phyloP scores from a whole-genome alignment of 2,113 vertebrate species.

The Phoxinus phoxinus region DNA sequence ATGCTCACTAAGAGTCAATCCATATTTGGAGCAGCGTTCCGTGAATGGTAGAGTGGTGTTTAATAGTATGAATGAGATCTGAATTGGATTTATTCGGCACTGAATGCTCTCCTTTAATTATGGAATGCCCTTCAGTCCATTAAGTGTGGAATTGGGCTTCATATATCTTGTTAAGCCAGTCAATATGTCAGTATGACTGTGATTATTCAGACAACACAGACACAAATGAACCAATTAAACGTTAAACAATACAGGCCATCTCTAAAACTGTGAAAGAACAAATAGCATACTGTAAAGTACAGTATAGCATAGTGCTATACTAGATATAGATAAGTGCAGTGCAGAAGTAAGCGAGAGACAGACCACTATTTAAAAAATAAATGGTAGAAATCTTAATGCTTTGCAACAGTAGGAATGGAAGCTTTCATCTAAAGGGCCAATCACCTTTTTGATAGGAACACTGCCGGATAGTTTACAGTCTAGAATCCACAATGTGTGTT shows the following conservation, averaged over 20 bases:
- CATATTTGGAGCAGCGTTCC: constrained; percentile 38
- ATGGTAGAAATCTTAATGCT: no score
- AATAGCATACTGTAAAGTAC: background rate
- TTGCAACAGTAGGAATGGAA: background rate
- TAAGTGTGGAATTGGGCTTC: background rate
- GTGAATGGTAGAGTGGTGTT: background rate
- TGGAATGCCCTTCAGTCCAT: background rate
- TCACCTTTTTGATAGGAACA: background rate
- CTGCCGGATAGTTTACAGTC: background rate
- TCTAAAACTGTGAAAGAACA: background rate
- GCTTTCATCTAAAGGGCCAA: background rate
- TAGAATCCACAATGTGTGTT: background rate
- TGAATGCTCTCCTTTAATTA: constrained; percentile 23
- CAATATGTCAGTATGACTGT: background rate
- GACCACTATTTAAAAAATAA: no score
- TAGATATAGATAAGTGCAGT: background rate
- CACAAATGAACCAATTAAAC: background rate
- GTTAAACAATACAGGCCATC: background rate
- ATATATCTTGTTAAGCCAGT: background rate
- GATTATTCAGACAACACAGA: background rate
- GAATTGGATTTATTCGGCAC: constrained; percentile 22
- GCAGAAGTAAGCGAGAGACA: background rate
- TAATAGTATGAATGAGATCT: constrained; percentile 23
- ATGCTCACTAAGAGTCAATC: constrained; percentile 50
- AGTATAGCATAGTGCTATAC: background rate